Evolutionary conservation across 2,797 vertebrate genomes (phyloP).

Genomic region (Staurois parvus): DNA sequence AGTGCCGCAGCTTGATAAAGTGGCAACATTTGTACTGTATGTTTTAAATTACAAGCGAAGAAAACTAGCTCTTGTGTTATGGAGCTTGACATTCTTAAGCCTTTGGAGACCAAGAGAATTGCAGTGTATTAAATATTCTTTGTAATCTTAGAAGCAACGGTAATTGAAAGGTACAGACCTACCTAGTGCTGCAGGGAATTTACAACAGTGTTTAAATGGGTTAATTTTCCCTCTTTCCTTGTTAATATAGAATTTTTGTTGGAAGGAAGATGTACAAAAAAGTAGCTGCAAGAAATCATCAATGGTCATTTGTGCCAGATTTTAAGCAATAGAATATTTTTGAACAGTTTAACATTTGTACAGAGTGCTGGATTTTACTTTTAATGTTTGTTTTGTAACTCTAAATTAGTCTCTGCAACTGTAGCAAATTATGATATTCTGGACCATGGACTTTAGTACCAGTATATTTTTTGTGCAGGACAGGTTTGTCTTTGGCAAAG

Average conservation of each 20-base stretch:
- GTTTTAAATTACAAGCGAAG: constrained; percentile 83
- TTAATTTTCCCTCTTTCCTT: constrained; percentile 41
- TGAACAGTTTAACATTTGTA: background rate
- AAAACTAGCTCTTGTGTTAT: constrained; percentile 69
- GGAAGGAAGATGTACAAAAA: constrained; percentile 13
- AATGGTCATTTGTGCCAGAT: constrained; percentile 6
- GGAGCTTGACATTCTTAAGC: constrained; percentile 71
- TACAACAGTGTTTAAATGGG: constrained; percentile 36
- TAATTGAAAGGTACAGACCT: constrained; percentile 54
- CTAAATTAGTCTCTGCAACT: too few relatives aligned
- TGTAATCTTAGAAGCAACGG: constrained; percentile 60
- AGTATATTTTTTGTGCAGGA: too few relatives aligned
- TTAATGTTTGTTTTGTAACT: too few relatives aligned
- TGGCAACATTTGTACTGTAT: constrained; percentile 79
- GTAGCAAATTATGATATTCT: too few relatives aligned
- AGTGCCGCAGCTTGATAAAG: constrained; percentile 80
- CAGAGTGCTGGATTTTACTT: too few relatives aligned
- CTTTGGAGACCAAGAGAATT: constrained; percentile 78
- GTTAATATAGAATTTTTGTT: constrained; percentile 18
- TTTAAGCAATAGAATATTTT: background rate
- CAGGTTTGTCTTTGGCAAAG: too few relatives aligned
- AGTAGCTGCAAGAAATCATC: constrained; percentile 17
- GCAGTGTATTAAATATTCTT: constrained; percentile 72
- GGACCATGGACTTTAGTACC: too few relatives aligned
- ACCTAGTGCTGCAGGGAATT: constrained; percentile 54